Evolutionary conservation across 1,140 invertebrate genomes (phyloP), one percentile per base, ranked within the genome.

Genomic region (Hydropsyche tenuis): DNA sequence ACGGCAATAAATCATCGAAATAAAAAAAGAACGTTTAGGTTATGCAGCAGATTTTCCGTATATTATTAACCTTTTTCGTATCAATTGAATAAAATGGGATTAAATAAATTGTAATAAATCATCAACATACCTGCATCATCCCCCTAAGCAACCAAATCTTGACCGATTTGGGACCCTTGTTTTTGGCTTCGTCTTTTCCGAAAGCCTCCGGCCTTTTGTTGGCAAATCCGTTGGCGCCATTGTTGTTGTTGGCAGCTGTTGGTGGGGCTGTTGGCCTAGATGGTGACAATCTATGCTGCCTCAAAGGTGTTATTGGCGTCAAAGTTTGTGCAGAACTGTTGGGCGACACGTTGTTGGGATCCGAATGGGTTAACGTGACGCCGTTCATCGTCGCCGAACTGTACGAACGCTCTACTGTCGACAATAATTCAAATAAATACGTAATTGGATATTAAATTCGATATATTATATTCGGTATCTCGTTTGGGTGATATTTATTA

Each of bases 101-200:
- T 37, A 9, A 37, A 3, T 37, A 4, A 37, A 37, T 37, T 37
- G 3, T 4, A 37, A 4, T 9, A 37, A 37, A 25, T 60, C 11
- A 80, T n/a, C n/a, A n/a, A n/a, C n/a, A n/a, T n/a, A n/a, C 79
- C 78, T 82, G 79, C 72, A 82, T 81, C 77, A 81, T 80, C 68
- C 80, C 80, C 66, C 79, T 79, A 45, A 81, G 79, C n/a, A 82
- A 74, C 81, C 80, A 82, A 42, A 81, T 77, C 72, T 82, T 82
- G 23, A 82, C 81, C 3, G 80, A 73, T 48, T 78, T 77, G 16
- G 78, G 72, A 53, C 78, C 75, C 46, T 79, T 75, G 37, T 69
- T 69, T 64, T 71, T 63, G 51, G 53, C 30, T 65, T 65, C 51
- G 42, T 65, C 22, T 42, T 64, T 69, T 12, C 6, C 12, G 27